Percentiles rank a stretch among this genome's conserved stretches.
Conservation (phyloP, 2,113 vertebrate species). For the Puma concolor region DNA sequence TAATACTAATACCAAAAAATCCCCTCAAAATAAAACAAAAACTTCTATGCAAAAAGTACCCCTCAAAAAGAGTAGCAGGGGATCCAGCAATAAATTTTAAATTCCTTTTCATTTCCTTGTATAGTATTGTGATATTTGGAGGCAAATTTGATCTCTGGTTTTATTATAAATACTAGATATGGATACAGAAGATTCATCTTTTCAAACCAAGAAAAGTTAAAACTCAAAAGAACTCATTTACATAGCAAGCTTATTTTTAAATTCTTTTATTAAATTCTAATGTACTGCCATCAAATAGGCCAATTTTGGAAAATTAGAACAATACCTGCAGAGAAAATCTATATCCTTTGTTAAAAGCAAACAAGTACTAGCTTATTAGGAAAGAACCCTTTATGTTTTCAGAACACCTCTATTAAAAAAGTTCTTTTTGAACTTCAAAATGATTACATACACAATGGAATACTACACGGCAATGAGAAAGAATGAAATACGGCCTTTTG, state of each 20-base stretch:
- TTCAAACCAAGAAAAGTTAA: constrained; percentile 48
- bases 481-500: too few species aligned
- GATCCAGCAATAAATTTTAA: not conserved
- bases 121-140: not conserved
- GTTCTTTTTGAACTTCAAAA: constrained; percentile 56
- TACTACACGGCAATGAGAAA: too few species aligned
- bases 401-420: not conserved
- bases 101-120: constrained; percentile 1
- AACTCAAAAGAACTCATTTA: constrained; percentile 35
- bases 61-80: not conserved
- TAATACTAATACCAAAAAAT: constrained; percentile 21
- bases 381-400: constrained; percentile 18
- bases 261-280: constrained; percentile 47
- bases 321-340: not conserved
- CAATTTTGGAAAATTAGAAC: constrained; percentile 45
- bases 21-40: not conserved
- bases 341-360: constrained; percentile 21
- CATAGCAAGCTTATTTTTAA: constrained; percentile 31
- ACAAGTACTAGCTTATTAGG: constrained; percentile 27
- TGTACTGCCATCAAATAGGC: not conserved
- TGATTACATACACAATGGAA: too few species aligned
- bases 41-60: not conserved
- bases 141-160: not conserved
- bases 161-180: not conserved
- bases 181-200: not conserved